Conservation (phyloP, 1,140 invertebrate genomes). For the Drosophila sucinea region DNA sequence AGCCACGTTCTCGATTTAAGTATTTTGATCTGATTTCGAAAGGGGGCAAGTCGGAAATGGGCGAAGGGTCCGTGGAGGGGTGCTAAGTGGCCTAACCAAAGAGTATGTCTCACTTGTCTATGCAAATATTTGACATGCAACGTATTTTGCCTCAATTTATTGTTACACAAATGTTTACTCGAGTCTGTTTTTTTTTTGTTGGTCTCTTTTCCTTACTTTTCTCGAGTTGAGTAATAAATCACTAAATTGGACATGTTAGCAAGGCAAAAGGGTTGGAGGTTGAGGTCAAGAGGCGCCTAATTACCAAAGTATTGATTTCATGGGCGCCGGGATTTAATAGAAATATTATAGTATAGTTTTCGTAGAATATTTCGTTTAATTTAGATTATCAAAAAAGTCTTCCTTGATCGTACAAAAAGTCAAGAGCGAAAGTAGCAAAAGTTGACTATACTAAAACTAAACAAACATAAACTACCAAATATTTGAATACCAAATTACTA, state of each 20-base stretch:
- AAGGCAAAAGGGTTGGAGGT: not conserved
- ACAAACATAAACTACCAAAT: no score
- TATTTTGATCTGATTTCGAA: constrained; percentile 10
- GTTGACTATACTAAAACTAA: no score
- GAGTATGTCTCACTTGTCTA: constrained; percentile 4
- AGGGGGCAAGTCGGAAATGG: not conserved
- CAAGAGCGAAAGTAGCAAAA: no score
- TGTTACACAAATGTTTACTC: constrained; percentile 4
- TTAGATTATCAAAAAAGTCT: no score
- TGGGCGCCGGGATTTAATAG: not conserved
- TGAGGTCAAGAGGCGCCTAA: constrained; percentile 4
- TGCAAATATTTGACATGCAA: constrained; percentile 12
- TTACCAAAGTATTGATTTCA: constrained; percentile 1
- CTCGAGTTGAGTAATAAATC: constrained; percentile 5
- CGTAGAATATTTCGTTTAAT: no score
- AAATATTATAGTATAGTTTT: no score
- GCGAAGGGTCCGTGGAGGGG: not conserved
- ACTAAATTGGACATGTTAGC: constrained; percentile 9
- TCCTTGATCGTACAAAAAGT: no score
- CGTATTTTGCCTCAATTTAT: constrained; percentile 10
- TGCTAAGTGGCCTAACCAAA: constrained; percentile 7
- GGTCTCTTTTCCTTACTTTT: constrained; percentile 2
- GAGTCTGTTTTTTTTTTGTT: not conserved
- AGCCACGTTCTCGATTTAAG: constrained; percentile 12
- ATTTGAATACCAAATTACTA: no score